A percentile compares a stretch with the other conserved stretches of the same genome.
phyloP scores from a whole-genome alignment of 2,113 vertebrate species.

The Numida meleagris region DNA sequence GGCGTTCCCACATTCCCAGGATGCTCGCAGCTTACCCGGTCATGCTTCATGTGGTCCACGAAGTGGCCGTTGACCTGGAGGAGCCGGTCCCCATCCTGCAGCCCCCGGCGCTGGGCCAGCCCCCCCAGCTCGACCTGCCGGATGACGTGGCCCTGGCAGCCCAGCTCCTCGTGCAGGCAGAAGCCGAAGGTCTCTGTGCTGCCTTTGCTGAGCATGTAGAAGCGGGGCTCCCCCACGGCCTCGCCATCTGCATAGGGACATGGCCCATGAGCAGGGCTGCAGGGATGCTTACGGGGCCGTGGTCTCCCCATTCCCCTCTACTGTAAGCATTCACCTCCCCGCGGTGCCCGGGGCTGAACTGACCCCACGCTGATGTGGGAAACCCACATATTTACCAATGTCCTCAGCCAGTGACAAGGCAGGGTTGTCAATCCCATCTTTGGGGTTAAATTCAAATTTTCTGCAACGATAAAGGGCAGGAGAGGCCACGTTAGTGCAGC shows the following conservation, averaged over 20 bases:
- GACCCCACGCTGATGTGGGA: background rate
- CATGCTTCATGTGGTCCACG: constrained; percentile 78
- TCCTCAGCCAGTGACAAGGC: constrained; percentile 88
- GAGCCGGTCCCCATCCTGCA: constrained; percentile 86
- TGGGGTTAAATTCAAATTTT: constrained; percentile 91
- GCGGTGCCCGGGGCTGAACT: accelerated
- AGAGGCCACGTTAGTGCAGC: background rate
- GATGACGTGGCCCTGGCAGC: constrained; percentile 79
- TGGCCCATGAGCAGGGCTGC: background rate
- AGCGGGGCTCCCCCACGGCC: constrained; percentile 63
- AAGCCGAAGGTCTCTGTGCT: constrained; percentile 82
- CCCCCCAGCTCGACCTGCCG: constrained; percentile 76
- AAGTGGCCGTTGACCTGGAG: constrained; percentile 85
- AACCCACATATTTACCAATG: constrained; percentile 74
- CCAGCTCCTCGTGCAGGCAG: constrained; percentile 76
- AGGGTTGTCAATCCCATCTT: constrained; percentile 94
- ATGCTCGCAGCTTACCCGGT: constrained; percentile 73
- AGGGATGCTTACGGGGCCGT: background rate
- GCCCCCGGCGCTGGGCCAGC: constrained; percentile 81
- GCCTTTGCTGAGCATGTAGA: constrained; percentile 85
- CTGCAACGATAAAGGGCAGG: constrained; percentile 73
- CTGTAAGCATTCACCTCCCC: background rate
- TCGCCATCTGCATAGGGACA: constrained; percentile 15
- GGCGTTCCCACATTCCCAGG: accelerated
- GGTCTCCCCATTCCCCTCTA: background rate